A percentile compares a stretch with the other conserved stretches of the same genome.
Conservation (phyloP, 2,113 vertebrate species). For the Crotalus tigris region DNA sequence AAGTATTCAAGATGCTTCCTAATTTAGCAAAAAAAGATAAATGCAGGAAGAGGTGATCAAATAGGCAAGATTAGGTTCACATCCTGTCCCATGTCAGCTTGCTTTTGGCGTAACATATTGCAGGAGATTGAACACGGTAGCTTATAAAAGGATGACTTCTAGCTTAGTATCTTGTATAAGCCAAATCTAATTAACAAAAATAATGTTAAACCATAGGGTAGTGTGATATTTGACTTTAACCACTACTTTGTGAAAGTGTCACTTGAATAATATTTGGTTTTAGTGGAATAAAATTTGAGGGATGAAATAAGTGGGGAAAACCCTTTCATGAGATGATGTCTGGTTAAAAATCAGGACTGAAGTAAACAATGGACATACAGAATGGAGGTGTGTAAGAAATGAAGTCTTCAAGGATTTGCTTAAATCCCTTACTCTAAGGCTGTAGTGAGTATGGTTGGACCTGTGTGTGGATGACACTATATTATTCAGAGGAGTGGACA, state of each 20-base stretch:
- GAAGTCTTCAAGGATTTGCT: background rate
- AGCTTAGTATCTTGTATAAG: background rate
- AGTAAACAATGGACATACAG: background rate
- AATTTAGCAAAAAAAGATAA: background rate
- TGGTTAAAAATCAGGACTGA: background rate
- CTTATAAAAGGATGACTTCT: background rate
- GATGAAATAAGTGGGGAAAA: background rate
- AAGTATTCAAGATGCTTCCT: background rate
- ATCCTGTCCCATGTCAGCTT: background rate
- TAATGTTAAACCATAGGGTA: background rate
- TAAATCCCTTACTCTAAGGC: background rate
- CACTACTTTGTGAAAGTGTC: background rate
- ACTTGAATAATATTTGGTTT: background rate
- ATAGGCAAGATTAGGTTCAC: background rate
- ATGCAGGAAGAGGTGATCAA: background rate
- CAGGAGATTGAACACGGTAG: background rate
- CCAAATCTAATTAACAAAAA: background rate
- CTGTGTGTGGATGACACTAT: background rate
- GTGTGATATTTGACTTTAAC: background rate
- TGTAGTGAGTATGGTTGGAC: background rate
- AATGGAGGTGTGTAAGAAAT: background rate
- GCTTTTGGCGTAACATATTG: background rate
- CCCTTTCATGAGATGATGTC: background rate
- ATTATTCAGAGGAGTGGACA: background rate
- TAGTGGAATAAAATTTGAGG: background rate